Evolutionary conservation across 1,140 invertebrate species (phyloP).

Genomic region (Cydia fagiglandana): DNA sequence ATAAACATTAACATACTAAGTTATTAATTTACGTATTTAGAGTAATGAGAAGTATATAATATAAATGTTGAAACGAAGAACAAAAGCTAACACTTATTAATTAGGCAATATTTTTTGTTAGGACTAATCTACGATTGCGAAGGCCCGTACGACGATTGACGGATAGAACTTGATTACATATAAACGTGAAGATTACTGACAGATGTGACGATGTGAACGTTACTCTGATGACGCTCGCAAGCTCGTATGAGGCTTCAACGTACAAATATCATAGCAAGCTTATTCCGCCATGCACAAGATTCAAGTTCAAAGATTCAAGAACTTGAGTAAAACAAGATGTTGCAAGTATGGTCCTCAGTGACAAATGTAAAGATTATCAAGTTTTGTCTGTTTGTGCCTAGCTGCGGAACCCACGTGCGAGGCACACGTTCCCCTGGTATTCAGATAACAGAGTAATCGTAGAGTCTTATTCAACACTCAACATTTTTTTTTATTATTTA

Average conservation of each 20-base stretch:
- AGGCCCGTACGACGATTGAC: conserved; percentile 2
- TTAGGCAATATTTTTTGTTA: background rate
- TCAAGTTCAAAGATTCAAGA: background rate
- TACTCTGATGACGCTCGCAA: background rate
- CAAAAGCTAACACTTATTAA: background rate
- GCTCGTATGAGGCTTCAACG: background rate
- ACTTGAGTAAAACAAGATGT: background rate
- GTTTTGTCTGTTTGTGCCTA: conserved; percentile 47
- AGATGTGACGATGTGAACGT: background rate
- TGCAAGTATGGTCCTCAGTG: background rate
- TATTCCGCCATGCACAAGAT: background rate
- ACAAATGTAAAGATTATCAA: conserved; percentile 2
- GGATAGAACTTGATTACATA: background rate
- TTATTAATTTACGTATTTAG: too few relatives aligned
- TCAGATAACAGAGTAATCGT: conserved; percentile 43
- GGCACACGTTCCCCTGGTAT: conserved; percentile 52
- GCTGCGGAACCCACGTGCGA: conserved; percentile 56
- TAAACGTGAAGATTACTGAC: background rate
- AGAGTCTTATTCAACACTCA: conserved; percentile 34
- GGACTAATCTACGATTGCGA: background rate
- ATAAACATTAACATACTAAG: too few relatives aligned
- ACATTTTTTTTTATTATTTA: too few relatives aligned
- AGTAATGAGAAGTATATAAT: too few relatives aligned
- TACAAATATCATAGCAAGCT: background rate
- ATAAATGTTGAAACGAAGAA: too few relatives aligned